Evolutionary conservation across 2,888 invertebrate species (phyloP).

Genomic region (Eumerus sabulonum): DNA sequence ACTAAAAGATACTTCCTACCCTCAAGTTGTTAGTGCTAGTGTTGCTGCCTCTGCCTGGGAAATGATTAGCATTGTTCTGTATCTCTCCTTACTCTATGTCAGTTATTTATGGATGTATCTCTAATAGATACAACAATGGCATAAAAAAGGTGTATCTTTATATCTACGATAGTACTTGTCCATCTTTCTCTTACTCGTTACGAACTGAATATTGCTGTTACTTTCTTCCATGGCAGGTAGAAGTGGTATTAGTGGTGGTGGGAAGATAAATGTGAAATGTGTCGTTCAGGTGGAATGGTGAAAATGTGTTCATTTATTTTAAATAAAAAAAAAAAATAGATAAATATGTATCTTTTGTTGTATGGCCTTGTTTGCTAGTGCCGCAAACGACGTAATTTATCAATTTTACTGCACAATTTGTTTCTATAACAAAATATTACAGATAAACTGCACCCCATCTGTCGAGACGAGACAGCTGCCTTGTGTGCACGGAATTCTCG

Average conservation of each 20-base stretch:
- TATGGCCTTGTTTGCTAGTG: conserved; percentile 63
- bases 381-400: conserved; percentile 66
- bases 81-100: conserved; percentile 35
- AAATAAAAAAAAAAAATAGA: conserved; percentile 11
- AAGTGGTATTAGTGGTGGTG: conserved; percentile 30
- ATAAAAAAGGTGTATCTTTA: conserved; percentile 63
- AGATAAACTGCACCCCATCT: not conserved
- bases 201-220: conserved; percentile 29
- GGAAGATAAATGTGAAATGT: conserved; percentile 54
- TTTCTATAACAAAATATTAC: conserved; percentile 14
- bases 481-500: not conserved
- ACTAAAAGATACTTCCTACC: conserved; percentile 42
- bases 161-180: conserved; percentile 50
- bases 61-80: conserved; percentile 59
- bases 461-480: not conserved
- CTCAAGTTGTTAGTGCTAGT: conserved; percentile 7
- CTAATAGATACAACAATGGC: conserved; percentile 64
- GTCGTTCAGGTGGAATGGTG: conserved; percentile 54
- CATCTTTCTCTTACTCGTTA: conserved; percentile 46
- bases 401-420: conserved; percentile 63
- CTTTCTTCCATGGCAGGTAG: conserved; percentile 4
- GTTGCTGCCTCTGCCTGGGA: conserved; percentile 17
- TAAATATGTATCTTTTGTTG: conserved; percentile 61
- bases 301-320: conserved; percentile 63
- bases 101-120: conserved; percentile 50